Conservation (phyloP, 2,797 vertebrate genomes). For the Lepilemur septentrionalis region DNA sequence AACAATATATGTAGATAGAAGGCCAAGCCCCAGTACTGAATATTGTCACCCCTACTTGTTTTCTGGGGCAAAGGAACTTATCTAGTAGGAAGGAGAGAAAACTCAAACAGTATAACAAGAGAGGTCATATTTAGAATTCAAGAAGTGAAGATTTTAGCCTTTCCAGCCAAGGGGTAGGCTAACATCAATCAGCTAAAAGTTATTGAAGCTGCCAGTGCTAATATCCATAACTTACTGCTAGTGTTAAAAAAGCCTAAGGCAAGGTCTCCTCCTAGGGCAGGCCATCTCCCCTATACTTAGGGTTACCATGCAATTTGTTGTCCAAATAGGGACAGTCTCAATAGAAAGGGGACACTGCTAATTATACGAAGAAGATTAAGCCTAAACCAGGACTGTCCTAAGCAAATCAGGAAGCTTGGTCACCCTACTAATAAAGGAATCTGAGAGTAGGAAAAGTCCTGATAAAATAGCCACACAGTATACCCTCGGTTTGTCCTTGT, state of each 20-base stretch:
- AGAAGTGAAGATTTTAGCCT: background rate
- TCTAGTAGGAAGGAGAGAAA: background rate
- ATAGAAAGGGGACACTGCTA: background rate
- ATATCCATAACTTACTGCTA: background rate
- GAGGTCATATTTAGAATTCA: background rate
- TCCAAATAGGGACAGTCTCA: background rate
- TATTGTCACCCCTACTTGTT: background rate
- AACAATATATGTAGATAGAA: background rate
- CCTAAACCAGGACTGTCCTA: background rate
- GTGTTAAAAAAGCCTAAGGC: background rate
- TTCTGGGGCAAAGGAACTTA: background rate
- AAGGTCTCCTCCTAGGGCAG: background rate
- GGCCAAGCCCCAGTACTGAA: background rate
- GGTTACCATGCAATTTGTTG: background rate
- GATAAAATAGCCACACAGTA: background rate
- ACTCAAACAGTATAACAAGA: background rate
- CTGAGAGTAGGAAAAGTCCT: background rate
- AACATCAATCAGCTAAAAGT: slow-evolving; percentile 29
- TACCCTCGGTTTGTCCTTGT: background rate
- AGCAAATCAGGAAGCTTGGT: background rate
- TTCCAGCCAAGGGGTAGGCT: background rate
- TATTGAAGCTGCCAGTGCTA: background rate
- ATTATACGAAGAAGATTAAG: background rate
- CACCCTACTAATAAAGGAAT: background rate
- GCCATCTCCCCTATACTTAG: background rate